These are phyloP conservation scores for Macrophya alboannulata DNA, from an alignment of 2,888 invertebrate species.

Conservation along the genomic window DNA sequence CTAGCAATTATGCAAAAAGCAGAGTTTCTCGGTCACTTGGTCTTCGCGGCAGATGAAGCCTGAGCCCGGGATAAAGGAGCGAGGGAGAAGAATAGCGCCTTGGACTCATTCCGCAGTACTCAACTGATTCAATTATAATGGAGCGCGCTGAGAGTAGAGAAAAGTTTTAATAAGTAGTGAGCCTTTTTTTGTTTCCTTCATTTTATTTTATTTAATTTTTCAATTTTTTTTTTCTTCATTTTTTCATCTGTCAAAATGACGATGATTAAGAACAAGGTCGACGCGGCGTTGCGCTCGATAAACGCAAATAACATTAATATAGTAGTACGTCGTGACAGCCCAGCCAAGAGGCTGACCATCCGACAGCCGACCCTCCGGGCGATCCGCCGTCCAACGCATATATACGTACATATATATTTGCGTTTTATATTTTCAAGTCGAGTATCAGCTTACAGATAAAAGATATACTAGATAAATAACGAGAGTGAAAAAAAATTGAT, in stretches of 20 bases:
- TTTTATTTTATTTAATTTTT: background rate
- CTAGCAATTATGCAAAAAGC: slow-evolving; percentile 45
- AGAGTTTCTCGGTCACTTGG: slow-evolving; percentile 40
- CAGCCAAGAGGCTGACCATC: slow-evolving; percentile 35
- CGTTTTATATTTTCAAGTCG: background rate
- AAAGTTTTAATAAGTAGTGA: slow-evolving; percentile 14
- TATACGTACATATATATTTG: background rate
- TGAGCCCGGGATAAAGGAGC: background rate
- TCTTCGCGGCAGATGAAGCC: slow-evolving; percentile 1
- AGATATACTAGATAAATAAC: background rate
- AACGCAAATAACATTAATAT: slow-evolving; percentile 37
- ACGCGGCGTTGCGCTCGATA: slow-evolving; percentile 37
- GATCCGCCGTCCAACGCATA: background rate
- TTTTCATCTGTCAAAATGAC: slow-evolving; percentile 39
- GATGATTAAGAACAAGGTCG: slow-evolving; percentile 37
- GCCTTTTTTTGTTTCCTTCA: background rate
- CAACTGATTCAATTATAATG: slow-evolving; percentile 42
- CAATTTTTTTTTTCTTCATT: background rate
- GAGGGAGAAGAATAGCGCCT: background rate
- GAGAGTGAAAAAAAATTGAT: slow-evolving; percentile 22
- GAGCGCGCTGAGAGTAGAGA: background rate
- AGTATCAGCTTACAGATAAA: slow-evolving; percentile 35
- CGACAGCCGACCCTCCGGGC: slow-evolving; percentile 19
- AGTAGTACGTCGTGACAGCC: slow-evolving; percentile 44
- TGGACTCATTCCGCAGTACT: slow-evolving; percentile 26